Conservation (phyloP, 2,888 invertebrate species). For the Beris morrisii region DNA sequence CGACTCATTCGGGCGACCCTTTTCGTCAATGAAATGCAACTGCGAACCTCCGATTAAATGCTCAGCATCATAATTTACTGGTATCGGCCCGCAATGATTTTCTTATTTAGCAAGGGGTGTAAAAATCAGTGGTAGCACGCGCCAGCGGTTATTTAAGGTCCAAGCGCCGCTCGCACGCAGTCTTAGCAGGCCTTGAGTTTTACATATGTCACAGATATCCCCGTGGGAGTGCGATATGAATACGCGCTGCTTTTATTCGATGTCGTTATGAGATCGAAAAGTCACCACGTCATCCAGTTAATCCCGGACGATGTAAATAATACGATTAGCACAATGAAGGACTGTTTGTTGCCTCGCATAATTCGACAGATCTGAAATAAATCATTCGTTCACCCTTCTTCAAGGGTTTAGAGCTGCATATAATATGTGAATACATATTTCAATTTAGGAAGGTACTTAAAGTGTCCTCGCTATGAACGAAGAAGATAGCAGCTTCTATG, state of each 20-base stretch:
- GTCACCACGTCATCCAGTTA: constrained; percentile 52
- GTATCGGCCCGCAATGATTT: constrained; percentile 27
- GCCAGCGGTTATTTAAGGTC: constrained; percentile 51
- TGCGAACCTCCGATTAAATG: constrained; percentile 19
- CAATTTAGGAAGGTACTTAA: too few relatives aligned
- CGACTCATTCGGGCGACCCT: constrained; percentile 16
- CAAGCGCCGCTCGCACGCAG: constrained; percentile 48
- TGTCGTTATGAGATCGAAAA: constrained; percentile 32
- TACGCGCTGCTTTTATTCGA: background rate
- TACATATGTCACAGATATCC: constrained; percentile 58
- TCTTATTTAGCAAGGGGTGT: constrained; percentile 29
- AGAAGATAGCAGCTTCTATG: too few relatives aligned
- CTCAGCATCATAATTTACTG: constrained; percentile 29
- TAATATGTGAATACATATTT: too few relatives aligned
- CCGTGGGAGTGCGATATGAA: constrained; percentile 52
- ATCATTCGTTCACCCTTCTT: too few relatives aligned
- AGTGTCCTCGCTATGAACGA: too few relatives aligned
- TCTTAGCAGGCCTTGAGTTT: constrained; percentile 48
- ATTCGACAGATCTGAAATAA: background rate
- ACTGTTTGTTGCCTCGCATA: constrained; percentile 32
- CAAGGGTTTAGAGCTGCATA: too few relatives aligned
- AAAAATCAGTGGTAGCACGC: constrained; percentile 45
- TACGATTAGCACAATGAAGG: constrained; percentile 53
- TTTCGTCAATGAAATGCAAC: constrained; percentile 19
- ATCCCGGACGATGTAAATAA: constrained; percentile 58